Conservation (phyloP, 2,888 invertebrate genomes). For the Gibbula magus region DNA sequence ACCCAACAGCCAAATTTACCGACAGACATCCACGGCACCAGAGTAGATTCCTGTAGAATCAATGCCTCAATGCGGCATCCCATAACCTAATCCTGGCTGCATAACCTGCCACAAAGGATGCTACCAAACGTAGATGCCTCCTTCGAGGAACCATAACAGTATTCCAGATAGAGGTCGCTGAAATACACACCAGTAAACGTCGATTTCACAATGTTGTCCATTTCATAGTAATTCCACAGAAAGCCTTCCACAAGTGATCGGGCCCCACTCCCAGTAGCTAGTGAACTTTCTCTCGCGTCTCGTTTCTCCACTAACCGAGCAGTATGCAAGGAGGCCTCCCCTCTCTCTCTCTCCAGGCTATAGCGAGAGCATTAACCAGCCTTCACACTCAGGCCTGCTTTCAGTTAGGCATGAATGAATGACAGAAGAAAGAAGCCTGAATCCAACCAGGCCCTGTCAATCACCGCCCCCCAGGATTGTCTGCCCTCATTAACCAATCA, state of each 20-base stretch:
- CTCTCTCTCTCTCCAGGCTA: neutral
- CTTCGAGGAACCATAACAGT: slow-evolving; percentile 5
- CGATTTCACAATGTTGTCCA: too few relatives aligned
- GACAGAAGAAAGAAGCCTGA: neutral
- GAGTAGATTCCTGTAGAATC: too few relatives aligned
- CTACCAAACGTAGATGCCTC: too few relatives aligned
- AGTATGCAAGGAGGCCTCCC: neutral
- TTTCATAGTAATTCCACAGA: too few relatives aligned
- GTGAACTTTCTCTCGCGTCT: too few relatives aligned
- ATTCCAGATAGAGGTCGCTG: neutral
- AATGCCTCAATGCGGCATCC: too few relatives aligned
- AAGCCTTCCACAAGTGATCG: too few relatives aligned
- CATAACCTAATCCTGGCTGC: too few relatives aligned
- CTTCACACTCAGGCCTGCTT: neutral
- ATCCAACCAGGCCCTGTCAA: neutral
- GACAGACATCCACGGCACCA: too few relatives aligned
- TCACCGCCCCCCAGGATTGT: neutral
- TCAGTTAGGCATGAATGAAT: slow-evolving; percentile 7
- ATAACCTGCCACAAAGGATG: too few relatives aligned
- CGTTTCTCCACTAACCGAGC: neutral
- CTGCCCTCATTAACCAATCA: slow-evolving; percentile 1
- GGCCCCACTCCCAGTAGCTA: too few relatives aligned
- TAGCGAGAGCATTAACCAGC: neutral
- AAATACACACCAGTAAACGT: neutral
- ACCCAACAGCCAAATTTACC: too few relatives aligned